Conservation (phyloP, 2,113 vertebrate species). For the Spheniscus mendiculus region DNA sequence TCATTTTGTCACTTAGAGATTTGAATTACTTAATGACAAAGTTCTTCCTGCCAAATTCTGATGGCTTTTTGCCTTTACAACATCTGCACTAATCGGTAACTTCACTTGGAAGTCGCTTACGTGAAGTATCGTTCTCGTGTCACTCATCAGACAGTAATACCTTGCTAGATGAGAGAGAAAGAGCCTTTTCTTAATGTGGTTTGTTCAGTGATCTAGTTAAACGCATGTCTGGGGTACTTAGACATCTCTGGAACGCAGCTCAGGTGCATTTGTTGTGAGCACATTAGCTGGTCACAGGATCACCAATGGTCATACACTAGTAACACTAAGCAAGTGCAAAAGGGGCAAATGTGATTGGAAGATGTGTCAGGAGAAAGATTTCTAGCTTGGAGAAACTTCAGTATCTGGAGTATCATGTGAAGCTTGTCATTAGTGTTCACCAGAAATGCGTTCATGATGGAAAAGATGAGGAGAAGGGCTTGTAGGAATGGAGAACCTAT, state of each 20-base stretch:
- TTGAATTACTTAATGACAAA: not conserved
- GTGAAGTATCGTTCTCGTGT: not conserved
- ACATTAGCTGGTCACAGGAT: not conserved
- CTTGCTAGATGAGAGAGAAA: not conserved
- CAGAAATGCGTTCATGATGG: not conserved
- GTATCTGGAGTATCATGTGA: accelerated
- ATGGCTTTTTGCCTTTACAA: slow-evolving; percentile 1
- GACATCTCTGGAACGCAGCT: accelerated
- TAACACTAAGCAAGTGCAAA: not conserved
- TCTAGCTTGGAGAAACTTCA: not conserved
- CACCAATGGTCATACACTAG: not conserved
- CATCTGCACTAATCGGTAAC: not conserved
- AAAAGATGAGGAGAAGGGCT: not conserved
- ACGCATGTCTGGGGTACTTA: not conserved
- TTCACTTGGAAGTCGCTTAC: not conserved
- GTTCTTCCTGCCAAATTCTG: not conserved
- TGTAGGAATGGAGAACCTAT: not conserved
- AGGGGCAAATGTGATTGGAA: not conserved
- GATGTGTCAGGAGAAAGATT: not conserved
- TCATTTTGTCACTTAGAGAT: not conserved
- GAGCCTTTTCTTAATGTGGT: not conserved
- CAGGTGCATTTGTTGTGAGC: not conserved
- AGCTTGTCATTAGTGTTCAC: not conserved
- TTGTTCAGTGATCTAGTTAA: not conserved
- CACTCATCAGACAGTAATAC: not conserved